Percentiles rank a stretch among this genome's conserved stretches.
phyloP scores from a whole-genome alignment of 1,140 invertebrate genomes.

The Leptestheria dahalacensis region DNA sequence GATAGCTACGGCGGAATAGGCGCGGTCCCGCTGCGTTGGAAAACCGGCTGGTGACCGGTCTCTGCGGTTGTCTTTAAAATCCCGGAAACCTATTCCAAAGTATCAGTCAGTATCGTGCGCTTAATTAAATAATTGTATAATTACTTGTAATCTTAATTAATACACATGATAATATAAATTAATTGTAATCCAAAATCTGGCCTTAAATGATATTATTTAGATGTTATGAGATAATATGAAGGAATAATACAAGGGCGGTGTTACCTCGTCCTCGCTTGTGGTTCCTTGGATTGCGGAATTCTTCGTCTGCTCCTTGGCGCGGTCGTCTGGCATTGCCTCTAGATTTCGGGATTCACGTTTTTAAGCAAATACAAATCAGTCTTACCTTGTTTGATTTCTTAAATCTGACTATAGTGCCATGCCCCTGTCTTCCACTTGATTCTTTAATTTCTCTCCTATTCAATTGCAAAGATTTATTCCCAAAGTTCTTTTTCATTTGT shows the following conservation, averaged over 20 bases:
- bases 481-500: too few relatives aligned
- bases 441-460: too few relatives aligned
- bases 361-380: neutral
- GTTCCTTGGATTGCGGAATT: neutral
- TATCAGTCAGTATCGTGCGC: too few relatives aligned
- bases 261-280: neutral
- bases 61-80: slow-evolving; percentile 14
- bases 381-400: neutral
- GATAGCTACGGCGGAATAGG: slow-evolving; percentile 9
- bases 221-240: neutral
- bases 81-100: slow-evolving; percentile 4
- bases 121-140: neutral
- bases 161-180: neutral
- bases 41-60: slow-evolving; percentile 10
- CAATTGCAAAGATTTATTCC: too few relatives aligned
- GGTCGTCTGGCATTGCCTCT: neutral
- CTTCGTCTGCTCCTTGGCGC: neutral
- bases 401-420: too few relatives aligned
- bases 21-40: slow-evolving; percentile 6
- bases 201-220: neutral
- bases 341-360: neutral
- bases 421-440: too few relatives aligned
- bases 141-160: neutral
- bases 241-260: neutral
- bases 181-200: neutral